These are phyloP conservation scores for Paradoxurus hermaphroditus DNA, from an alignment of 2,113 vertebrate genomes.

Conservation along the genomic window DNA sequence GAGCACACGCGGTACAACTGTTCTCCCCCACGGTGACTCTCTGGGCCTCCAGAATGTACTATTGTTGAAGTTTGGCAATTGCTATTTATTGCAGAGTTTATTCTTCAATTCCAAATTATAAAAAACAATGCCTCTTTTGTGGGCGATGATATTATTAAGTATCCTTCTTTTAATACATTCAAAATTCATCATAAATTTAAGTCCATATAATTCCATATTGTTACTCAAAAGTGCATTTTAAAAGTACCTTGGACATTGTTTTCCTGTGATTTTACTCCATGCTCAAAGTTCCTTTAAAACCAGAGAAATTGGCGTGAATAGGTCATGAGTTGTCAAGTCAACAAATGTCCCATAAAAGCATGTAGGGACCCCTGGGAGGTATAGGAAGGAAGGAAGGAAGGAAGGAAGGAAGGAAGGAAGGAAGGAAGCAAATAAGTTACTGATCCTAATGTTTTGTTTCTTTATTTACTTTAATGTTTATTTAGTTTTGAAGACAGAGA, in stretches of 20 bases:
- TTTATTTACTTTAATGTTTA: too few species aligned
- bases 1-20: background rate
- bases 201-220: background rate
- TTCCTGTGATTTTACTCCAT: background rate
- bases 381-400: too few species aligned
- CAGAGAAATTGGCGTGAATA: background rate
- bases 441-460: background rate
- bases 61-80: background rate
- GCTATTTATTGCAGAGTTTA: constrained; percentile 8
- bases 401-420: too few species aligned
- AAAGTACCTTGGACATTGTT: background rate
- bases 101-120: background rate
- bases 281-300: background rate
- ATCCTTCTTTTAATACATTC: background rate
- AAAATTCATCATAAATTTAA: background rate
- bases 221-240: background rate
- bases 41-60: background rate
- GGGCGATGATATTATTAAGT: background rate
- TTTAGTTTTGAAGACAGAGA: too few species aligned
- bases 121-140: background rate
- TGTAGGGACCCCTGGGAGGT: background rate
- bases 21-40: background rate
- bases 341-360: background rate
- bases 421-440: too few species aligned
- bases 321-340: background rate